Base-by-base conservation (phyloP, 2,888 invertebrate species). In the Serrognathus titanus region DNA sequence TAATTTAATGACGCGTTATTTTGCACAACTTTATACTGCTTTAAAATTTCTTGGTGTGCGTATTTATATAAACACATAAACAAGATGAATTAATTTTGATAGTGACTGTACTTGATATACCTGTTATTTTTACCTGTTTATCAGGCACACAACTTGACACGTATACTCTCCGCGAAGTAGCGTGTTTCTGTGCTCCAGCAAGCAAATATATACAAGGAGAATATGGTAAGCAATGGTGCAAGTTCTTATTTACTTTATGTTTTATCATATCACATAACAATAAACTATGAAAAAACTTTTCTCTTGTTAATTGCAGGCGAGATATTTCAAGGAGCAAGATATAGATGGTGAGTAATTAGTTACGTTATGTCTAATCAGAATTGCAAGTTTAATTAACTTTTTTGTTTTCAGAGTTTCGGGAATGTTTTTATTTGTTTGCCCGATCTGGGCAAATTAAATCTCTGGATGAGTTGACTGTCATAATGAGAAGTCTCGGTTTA, bases 381-480 rank as follows among this genome's bases (percentile, higher is more conserved):
- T 31, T 31, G 6, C 31, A 31, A 9, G 36, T 11, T 13, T 48
- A 56, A 51, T 37, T 52, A 24, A 48, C 57, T 54, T 60, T 58
- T 64, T 61, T 59, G 61, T 61, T 82, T 82, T 9, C 78, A 95
- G 96, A 96, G 78, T 97, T 95, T 77, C 87, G 95, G 71, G 97
- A 97, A 81, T 97, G 97, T 71, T 97, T 97, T 80, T 95, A 94
- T 75, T 81, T 97, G 53, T 96, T 95, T 75, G 95, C 96, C 0
- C 82, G 93, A 47, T 90, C 89, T 37, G 95, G 94, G 0, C 89
- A 91, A 75, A 95, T 97, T 51, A 88, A 88, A 12, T 90, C 90
- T 0, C 78, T 95, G 62, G 94, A 96, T 72, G 95, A 97, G 75
- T 79, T 97, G 57, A 94, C 94, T 0, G 88, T 94, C 1, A 94